These are phyloP conservation scores for Uria aalge DNA, from an alignment of 2,113 vertebrate genomes.

Conservation along the genomic window DNA sequence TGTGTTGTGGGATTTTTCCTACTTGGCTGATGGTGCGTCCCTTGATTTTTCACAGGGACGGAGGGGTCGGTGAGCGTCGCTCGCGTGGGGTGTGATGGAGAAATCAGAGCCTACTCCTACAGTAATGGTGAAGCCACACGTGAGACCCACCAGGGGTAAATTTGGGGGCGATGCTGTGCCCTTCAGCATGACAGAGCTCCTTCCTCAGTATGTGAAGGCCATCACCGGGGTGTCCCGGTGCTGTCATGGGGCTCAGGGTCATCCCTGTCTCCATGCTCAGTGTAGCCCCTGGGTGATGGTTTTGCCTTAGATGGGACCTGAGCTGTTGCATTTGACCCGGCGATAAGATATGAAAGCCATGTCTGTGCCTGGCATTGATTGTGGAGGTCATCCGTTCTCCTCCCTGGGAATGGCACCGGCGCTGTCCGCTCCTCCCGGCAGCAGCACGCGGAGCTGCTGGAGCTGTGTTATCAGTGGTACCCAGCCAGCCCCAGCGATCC, in stretches of 20 bases:
- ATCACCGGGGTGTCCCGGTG: too few relatives aligned
- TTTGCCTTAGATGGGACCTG: not conserved
- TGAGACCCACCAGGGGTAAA: not conserved
- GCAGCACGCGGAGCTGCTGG: not conserved
- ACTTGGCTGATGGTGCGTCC: not conserved
- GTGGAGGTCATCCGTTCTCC: not conserved
- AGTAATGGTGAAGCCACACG: not conserved
- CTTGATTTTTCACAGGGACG: accelerated
- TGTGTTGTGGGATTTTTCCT: not conserved
- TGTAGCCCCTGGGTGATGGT: not conserved
- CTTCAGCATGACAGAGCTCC: not conserved
- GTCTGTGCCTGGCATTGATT: not conserved
- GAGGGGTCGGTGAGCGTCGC: accelerated
- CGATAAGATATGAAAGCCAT: not conserved
- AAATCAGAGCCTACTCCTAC: not conserved
- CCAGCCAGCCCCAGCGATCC: not conserved
- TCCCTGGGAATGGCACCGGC: not conserved
- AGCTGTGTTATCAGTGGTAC: not conserved
- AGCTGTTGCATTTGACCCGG: too few relatives aligned
- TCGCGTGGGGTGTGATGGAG: not conserved
- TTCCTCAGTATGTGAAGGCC: not conserved
- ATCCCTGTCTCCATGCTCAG: accelerated
- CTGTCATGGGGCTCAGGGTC: accelerated
- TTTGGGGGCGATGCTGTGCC: not conserved
- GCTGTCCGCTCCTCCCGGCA: not conserved